A percentile compares a stretch with the other conserved stretches of the same genome.
These are phyloP conservation scores for Scartelaos histophorus DNA, from an alignment of 2,113 vertebrate species.

Conservation along the genomic window DNA sequence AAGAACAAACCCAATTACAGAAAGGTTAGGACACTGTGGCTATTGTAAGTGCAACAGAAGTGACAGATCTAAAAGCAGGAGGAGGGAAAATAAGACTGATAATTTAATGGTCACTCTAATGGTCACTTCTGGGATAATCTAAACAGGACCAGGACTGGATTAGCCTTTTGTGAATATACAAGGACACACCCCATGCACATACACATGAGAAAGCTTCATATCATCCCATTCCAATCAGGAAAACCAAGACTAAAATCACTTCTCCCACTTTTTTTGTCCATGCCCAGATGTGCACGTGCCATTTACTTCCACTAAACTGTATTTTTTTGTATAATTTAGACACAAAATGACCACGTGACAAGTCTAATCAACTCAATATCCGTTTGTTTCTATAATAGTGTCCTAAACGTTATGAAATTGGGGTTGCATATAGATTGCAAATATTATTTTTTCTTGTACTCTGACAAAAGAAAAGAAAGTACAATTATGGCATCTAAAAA, in stretches of 20 bases:
- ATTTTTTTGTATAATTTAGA: neutral
- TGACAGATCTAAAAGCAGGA: neutral
- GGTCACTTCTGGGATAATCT: neutral
- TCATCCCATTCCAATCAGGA: neutral
- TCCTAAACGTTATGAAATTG: neutral
- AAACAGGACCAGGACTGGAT: neutral
- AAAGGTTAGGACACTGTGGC: slow-evolving; percentile 1
- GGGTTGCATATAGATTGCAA: slow-evolving; percentile 69
- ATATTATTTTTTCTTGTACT: slow-evolving; percentile 76
- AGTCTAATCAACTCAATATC: neutral
- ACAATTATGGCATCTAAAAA: slow-evolving; percentile 79
- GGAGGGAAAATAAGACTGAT: neutral
- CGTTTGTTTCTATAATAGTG: neutral
- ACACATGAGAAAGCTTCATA: neutral
- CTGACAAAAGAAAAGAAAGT: slow-evolving; percentile 60
- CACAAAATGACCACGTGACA: neutral
- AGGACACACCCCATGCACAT: neutral
- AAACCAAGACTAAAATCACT: neutral
- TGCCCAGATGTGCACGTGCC: no score
- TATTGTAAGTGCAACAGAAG: neutral
- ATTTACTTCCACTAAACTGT: neutral
- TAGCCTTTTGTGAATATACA: neutral
- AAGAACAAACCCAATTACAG: slow-evolving; percentile 38
- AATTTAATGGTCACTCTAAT: neutral
- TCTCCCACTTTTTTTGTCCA: no score